A percentile compares a stretch with the other conserved stretches of the same genome.
Evolutionary conservation across 2,113 vertebrate genomes (phyloP).

Genomic region (Erinaceus europaeus): DNA sequence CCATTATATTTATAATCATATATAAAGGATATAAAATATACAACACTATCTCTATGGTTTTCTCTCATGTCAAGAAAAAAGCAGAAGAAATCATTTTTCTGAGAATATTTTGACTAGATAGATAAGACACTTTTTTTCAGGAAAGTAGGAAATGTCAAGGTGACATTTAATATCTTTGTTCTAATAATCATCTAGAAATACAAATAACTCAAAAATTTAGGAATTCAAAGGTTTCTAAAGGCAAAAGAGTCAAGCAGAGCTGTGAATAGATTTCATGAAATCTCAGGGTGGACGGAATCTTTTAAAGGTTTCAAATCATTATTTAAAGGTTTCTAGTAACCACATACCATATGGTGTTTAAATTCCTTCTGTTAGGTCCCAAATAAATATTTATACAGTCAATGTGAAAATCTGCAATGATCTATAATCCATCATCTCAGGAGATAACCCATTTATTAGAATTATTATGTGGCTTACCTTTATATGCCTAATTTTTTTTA

Average conservation of each 20-base stretch:
- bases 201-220: conserved; percentile 15
- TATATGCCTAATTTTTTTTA: neutral
- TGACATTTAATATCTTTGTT: conserved; percentile 9
- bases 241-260: neutral
- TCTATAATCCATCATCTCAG: too few relatives aligned
- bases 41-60: neutral
- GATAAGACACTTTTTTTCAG: neutral
- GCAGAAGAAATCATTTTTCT: neutral
- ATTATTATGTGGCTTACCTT: neutral
- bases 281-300: neutral
- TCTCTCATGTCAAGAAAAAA: neutral
- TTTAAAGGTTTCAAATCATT: neutral
- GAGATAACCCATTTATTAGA: neutral
- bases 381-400: neutral
- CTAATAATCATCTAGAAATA: conserved; percentile 8
- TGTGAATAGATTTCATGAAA: conserved; percentile 8
- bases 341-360: neutral
- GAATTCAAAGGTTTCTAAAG: conserved; percentile 17
- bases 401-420: neutral
- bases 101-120: neutral
- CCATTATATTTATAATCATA: too few relatives aligned
- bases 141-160: neutral
- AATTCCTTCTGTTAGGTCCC: conserved; percentile 15
- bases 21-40: neutral
- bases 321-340: neutral